Base-by-base conservation (phyloP, 2,113 vertebrate genomes). In the Scomber colias region DNA sequence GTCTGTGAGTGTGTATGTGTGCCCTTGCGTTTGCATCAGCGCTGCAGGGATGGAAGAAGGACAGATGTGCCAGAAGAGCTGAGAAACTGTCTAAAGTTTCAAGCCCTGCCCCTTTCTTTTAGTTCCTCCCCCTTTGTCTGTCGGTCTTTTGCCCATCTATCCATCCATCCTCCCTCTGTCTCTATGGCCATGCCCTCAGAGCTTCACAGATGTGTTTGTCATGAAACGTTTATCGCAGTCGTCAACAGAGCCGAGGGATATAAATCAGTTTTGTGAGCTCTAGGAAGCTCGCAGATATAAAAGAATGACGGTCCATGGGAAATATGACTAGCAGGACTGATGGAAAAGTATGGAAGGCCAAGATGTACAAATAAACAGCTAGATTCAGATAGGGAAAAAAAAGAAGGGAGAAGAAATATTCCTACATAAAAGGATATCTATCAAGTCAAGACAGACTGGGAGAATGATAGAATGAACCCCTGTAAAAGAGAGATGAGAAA, bases 201-300 rank as follows among this genome's bases (percentile, higher is more conserved):
- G 63, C 71, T 56, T 48, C 71, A 75, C 88, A 90, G 81, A 88
- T 87, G 81, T 83, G 81, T 72, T 75, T 83, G 77, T 77, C 73
- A 84, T 86, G 71, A 86, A 77, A 44, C 80, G 24, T 91, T 81
- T 80, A 77, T 68, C n/a, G 3, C 48, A n/a, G 68, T 71, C 15
- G 44, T 78, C 65, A 74, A 74, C 66, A 54, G 35, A 49, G n/a
- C 56, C n/a, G 4, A 54, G 14, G 14, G 16, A 13, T 44, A 72
- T 68, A 81, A 83, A 80, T 75, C 61, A 62, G 21, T 62, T 80
- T 57, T 46, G 56, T 51, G 44, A 44, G 74, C 64, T 24, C 11
- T n/a, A 35, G 65, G 75, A 81, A 57, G 49, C 8, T 13, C 31
- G 46, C 67, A 67, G 44, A 78, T 61, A 67, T 56, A 49, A 70